Conservation (phyloP, 2,888 invertebrate genomes). For the Laothoe populi region DNA sequence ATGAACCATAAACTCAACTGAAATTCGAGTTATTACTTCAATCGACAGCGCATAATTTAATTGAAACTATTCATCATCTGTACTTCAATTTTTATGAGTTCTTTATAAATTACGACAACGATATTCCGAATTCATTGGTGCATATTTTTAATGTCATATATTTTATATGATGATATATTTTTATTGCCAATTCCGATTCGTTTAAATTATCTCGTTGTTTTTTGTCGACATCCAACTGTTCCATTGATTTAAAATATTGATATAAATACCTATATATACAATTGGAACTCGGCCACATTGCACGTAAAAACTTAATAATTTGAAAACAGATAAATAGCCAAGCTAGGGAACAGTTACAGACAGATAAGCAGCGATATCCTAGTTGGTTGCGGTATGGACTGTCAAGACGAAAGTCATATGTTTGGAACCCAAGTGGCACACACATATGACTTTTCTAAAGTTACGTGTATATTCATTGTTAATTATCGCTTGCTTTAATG, state of each 20-base stretch:
- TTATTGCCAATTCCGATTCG: not conserved
- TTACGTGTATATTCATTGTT: no score
- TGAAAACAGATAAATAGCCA: no score
- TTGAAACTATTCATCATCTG: slow-evolving; percentile 12
- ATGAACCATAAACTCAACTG: not conserved
- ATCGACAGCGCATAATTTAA: slow-evolving; percentile 1
- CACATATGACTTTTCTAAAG: no score
- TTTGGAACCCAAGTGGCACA: no score
- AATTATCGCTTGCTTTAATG: no score
- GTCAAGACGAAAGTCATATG: no score
- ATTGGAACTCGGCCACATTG: not conserved
- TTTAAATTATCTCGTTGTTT: not conserved
- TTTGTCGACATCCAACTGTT: not conserved
- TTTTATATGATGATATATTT: slow-evolving; percentile 16
- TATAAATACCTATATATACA: not conserved
- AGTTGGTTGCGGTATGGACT: no score
- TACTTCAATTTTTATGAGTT: slow-evolving; percentile 5
- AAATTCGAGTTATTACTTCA: not conserved
- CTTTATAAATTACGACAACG: slow-evolving; percentile 15
- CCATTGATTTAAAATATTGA: not conserved
- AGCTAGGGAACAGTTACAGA: no score
- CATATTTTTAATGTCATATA: slow-evolving; percentile 21
- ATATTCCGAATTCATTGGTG: slow-evolving; percentile 12
- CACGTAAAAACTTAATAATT: no score
- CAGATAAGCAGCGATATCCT: no score